phyloP scores from a whole-genome alignment of 2,797 vertebrate species.

The Lutjanus argentimaculatus region DNA sequence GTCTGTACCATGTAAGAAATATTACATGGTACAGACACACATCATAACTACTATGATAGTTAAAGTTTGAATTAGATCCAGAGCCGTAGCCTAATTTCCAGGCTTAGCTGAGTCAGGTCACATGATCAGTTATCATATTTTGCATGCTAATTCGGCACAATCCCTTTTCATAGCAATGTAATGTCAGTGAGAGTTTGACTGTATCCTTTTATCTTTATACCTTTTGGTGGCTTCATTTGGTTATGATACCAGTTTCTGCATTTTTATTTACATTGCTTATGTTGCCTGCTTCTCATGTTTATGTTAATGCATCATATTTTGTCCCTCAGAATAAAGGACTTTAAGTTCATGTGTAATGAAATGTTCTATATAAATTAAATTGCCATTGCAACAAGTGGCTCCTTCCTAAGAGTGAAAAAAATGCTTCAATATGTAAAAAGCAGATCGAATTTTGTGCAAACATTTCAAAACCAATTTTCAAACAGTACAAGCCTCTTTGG shows the following conservation, averaged over 20 bases:
- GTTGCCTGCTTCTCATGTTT: too few species aligned
- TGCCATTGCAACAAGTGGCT: neutral
- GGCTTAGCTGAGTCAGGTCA: neutral
- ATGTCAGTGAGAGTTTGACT: neutral
- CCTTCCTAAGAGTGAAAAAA: neutral
- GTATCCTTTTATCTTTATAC: too few species aligned
- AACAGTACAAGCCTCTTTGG: neutral
- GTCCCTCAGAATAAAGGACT: too few species aligned
- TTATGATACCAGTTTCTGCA: neutral
- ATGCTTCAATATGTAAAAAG: neutral
- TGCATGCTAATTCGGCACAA: constrained; percentile 5
- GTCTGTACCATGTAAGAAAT: neutral
- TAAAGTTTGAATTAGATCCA: neutral
- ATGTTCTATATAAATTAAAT: too few species aligned
- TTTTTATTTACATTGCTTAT: too few species aligned
- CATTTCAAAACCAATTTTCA: neutral
- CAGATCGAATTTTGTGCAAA: neutral
- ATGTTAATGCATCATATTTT: too few species aligned
- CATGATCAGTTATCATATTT: constrained; percentile 30
- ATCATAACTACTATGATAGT: too few species aligned
- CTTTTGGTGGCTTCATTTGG: neutral
- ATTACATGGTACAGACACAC: too few species aligned
- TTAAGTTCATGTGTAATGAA: too few species aligned
- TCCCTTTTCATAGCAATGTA: neutral
- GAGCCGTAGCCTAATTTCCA: constrained; percentile 19